Evolutionary conservation across 2,888 invertebrate species (phyloP), one percentile per base, ranked within the genome.

Genomic region (Lapara coniferarum): DNA sequence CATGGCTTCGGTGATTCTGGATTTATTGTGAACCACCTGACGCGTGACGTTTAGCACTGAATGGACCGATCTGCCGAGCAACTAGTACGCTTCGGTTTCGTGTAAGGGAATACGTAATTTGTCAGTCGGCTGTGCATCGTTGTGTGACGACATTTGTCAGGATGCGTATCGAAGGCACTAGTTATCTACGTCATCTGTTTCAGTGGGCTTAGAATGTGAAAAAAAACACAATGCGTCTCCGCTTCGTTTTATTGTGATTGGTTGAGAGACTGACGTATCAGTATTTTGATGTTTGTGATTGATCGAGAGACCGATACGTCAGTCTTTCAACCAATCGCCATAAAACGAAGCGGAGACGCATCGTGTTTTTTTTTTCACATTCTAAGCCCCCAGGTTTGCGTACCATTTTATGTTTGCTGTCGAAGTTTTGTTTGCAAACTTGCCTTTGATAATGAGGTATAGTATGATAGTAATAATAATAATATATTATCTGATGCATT

Each of bases 1-100:
- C 90, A 90, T 88, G 88, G 83, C 77, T 75, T 74, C 78, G 80
- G 75, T 80, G 78, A 81, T 82, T 79, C 81, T 86, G 83, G 91
- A 91, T 91, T 91, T 90, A 91, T 91, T 76, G 87, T 83, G 78
- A 77, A 78, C 78, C 85, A 82, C 82, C 83, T 89, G 88, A 88
- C 86, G 76, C 75, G 81, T 85, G 89, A 89, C 88, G 84, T 87
- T 88, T 89, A 89, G 89, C 84, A 79, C 81, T 83, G 86, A 89
- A 86, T 87, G 84, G 80, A 80, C 75, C 76, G 77, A 78, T 77
- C 71, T 72, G 71, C 71, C 71, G 70, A 76, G 77, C 79, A 77
- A 81, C 81, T 77, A 83, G 80, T 84, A 81, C 78, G 78, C 78
- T 76, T 72, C 71, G 73, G 75, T 77, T 77, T 70, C 77, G 73